These are phyloP conservation scores for Nycticebus coucang DNA, from an alignment of 2,113 vertebrate species.

Conservation along the genomic window DNA sequence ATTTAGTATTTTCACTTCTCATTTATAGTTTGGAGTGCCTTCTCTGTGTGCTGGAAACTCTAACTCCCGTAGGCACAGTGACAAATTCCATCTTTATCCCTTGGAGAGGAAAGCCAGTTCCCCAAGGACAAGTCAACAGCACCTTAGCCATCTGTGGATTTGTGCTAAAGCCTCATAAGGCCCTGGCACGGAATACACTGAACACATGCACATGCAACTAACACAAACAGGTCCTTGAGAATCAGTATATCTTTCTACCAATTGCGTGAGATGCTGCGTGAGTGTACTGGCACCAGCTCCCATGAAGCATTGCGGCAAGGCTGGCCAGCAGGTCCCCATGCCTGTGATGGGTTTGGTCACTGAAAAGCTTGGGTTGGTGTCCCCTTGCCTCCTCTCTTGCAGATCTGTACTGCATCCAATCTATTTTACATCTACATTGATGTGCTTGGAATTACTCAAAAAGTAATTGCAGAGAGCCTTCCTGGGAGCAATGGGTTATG, in stretches of 20 bases:
- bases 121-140: not conserved
- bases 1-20: too few species aligned
- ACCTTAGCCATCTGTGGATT: not conserved
- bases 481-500: not conserved
- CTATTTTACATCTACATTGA: not conserved
- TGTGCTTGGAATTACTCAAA: not conserved
- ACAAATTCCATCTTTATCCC: not conserved
- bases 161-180: not conserved
- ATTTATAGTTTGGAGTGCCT: not conserved
- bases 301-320: not conserved
- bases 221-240: not conserved
- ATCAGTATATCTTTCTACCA: rapidly evolving
- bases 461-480: not conserved
- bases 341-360: not conserved
- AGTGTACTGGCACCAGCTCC: not conserved
- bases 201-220: rapidly evolving
- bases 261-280: not conserved
- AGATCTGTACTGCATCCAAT: too few species aligned
- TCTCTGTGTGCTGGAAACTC: not conserved
- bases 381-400: not conserved
- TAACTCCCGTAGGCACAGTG: too few species aligned
- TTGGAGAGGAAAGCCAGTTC: not conserved
- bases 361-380: not conserved
- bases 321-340: rapidly evolving
- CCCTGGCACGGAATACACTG: not conserved